Conservation (phyloP, 1,140 invertebrate genomes). For the Cherax destructor region DNA sequence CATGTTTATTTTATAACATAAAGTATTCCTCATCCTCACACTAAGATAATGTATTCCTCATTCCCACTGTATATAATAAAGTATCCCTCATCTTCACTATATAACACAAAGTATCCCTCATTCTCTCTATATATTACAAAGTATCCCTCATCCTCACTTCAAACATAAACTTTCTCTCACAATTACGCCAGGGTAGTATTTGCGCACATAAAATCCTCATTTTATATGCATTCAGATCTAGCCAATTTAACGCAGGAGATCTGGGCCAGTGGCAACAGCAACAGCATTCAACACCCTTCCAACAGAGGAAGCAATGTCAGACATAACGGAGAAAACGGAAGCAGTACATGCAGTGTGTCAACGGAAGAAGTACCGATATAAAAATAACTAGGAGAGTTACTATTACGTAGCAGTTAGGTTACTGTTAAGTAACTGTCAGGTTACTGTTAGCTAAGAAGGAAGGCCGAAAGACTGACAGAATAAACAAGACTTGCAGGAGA, state of each 20-base stretch:
- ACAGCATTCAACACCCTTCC: not conserved
- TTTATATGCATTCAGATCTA: conserved; percentile 42
- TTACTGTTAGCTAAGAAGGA: too few species aligned
- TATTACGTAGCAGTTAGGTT: too few species aligned
- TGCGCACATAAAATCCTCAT: conserved; percentile 47
- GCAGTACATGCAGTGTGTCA: not conserved
- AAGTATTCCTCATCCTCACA: conserved; percentile 2
- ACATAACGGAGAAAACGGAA: too few species aligned
- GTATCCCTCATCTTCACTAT: too few species aligned
- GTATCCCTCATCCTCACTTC: not conserved
- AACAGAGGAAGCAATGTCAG: conserved; percentile 32
- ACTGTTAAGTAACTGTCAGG: too few species aligned
- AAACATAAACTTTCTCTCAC: conserved; percentile 40
- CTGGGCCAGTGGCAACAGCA: not conserved
- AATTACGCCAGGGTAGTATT: conserved; percentile 40
- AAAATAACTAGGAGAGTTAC: too few species aligned
- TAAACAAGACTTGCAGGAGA: too few species aligned
- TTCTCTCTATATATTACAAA: not conserved
- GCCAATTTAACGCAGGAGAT: not conserved
- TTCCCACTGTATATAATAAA: too few species aligned
- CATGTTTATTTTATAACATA: conserved; percentile 8
- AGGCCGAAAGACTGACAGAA: too few species aligned
- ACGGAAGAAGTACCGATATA: too few species aligned
- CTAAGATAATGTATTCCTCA: too few species aligned
- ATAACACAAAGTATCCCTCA: not conserved